phyloP scores from a whole-genome alignment of 2,113 vertebrate genomes.

The Bubo bubo region DNA sequence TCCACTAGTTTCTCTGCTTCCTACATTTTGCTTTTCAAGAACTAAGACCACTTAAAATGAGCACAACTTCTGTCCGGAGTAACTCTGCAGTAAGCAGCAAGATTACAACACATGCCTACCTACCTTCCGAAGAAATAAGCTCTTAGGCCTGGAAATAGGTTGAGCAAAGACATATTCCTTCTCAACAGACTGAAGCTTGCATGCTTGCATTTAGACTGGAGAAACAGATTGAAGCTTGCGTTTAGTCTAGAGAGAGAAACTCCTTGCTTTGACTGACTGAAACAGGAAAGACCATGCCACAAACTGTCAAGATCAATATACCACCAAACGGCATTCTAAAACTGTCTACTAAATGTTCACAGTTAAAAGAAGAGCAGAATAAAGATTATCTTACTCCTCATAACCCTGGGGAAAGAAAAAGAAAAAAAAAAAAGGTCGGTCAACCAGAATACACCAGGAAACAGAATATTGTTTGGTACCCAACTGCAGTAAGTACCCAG shows the following conservation, averaged over 20 bases:
- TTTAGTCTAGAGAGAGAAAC: not conserved
- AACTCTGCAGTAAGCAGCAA: not conserved
- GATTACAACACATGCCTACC: not conserved
- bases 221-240: not conserved
- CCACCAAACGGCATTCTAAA: not conserved
- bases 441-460: not conserved
- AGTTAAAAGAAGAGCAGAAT: not conserved
- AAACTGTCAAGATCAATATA: not conserved
- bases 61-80: not conserved
- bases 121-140: not conserved
- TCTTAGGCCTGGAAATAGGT: not conserved
- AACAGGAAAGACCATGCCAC: not conserved
- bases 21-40: not conserved
- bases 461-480: not conserved
- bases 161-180: not conserved
- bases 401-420: not conserved
- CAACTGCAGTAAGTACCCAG: not conserved
- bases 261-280: not conserved
- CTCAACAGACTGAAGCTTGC: not conserved
- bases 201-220: not conserved
- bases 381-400: not conserved
- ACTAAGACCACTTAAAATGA: not conserved
- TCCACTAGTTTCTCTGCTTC: not conserved
- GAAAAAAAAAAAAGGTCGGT: no score
- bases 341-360: not conserved